Conservation (phyloP, 2,888 invertebrate species). For the Lypha dubia region DNA sequence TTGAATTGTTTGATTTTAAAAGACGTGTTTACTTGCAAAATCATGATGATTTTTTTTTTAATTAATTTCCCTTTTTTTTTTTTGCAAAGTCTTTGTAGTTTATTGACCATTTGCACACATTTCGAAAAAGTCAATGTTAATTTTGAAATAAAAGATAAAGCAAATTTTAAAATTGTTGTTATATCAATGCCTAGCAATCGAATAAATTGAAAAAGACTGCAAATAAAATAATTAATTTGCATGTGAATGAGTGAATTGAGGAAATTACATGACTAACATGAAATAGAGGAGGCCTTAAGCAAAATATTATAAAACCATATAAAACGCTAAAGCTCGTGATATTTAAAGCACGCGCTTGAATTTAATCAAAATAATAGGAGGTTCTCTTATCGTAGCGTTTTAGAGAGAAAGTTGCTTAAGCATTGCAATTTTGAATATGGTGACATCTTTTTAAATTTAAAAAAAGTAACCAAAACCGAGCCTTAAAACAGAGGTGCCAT, state of each 20-base stretch:
- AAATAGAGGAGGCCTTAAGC: constrained; percentile 17
- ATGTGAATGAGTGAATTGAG: constrained; percentile 51
- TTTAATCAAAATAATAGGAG: background rate
- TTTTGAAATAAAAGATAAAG: constrained; percentile 25
- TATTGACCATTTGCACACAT: constrained; percentile 47
- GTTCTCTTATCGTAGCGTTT: background rate
- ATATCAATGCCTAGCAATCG: constrained; percentile 21
- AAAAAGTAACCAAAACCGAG: too few relatives aligned
- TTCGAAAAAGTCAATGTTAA: background rate
- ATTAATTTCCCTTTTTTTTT: too few relatives aligned
- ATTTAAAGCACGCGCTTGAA: constrained; percentile 13
- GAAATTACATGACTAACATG: constrained; percentile 29
- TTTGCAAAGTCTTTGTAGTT: constrained; percentile 30
- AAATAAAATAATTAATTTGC: constrained; percentile 56
- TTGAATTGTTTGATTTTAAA: constrained; percentile 1
- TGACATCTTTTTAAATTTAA: too few relatives aligned
- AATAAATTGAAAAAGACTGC: constrained; percentile 31
- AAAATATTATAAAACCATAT: constrained; percentile 3
- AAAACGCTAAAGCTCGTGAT: constrained; percentile 18
- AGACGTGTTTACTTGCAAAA: background rate
- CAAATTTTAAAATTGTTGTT: constrained; percentile 18
- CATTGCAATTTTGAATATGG: too few relatives aligned
- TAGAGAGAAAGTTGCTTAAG: too few relatives aligned
- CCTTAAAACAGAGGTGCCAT: too few relatives aligned
- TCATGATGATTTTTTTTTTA: constrained; percentile 16